Base-by-base conservation (phyloP, 2,888 invertebrate species). In the Desoria tigrina region DNA sequence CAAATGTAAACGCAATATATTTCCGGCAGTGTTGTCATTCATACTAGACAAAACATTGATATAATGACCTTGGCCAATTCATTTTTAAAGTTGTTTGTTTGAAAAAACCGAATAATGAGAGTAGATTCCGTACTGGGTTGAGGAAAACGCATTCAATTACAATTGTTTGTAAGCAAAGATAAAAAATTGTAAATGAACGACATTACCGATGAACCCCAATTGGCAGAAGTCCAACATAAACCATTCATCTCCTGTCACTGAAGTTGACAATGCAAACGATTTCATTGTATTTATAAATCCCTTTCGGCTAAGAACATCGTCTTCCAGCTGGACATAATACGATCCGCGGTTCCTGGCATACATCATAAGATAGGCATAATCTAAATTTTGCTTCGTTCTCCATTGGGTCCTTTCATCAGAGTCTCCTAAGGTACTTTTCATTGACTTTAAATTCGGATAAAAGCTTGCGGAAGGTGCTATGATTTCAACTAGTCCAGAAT, bases 341-440 rank as follows among this genome's bases (percentile, higher is more conserved):
- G 87, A 87, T 65, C 90, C 96, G 79, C 89, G 89, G 0, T 89
- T 86, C 77, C 92, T 90, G 0, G 92, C 90, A 78, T 95, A 95
- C 64, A 94, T 88, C 96, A 97, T 97, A 16, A 97, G 83, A 80
- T 90, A 97, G 0, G 94, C 89, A 78, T 90, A 93, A 79, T 97
- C 96, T 63, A 96, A 82, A 79, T 96, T 96, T 80, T 97, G 96
- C 78, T 97, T 97, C 2, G 94, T 92, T 60, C 96, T 84, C 96
- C 96, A 97, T 61, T 87, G 86, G 0, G 90, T 89, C 0, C 95
- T 84, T 78, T 93, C 92, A 69, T 85, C 83, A 0, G 92, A 86
- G 81, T 96, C 96, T 0, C 94, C 94, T 3, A 96, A 82, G 0
- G 92, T 93, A 32, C 87, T 84, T 4, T 87, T 85, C 21, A 96